These are phyloP conservation scores for Anneissia japonica DNA, from an alignment of 35 echinoderm and acorn worm genomes.

Conservation along the genomic window DNA sequence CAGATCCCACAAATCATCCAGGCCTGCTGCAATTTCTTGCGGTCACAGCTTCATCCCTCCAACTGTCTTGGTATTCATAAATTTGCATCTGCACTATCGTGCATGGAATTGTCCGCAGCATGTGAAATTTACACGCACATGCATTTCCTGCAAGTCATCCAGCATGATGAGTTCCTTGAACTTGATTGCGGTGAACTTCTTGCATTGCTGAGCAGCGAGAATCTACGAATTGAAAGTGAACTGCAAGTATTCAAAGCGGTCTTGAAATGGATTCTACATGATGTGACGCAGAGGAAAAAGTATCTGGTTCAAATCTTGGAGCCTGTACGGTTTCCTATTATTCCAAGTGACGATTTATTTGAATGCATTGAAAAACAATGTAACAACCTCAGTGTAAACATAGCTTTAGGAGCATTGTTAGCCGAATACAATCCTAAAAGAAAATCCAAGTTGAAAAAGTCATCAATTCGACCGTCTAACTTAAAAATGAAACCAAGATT, in stretches of 20 bases:
- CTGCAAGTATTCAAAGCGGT: constrained; percentile 84
- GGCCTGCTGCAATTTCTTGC: constrained; percentile 64
- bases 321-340: constrained; percentile 68
- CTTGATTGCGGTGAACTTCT: constrained; percentile 30
- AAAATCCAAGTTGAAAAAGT: background rate
- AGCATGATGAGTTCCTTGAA: constrained; percentile 73
- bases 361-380: constrained; percentile 51
- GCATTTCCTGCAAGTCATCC: constrained; percentile 52
- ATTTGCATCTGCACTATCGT: constrained; percentile 46
- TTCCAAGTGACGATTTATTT: constrained; percentile 59
- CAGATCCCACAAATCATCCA: constrained; percentile 62
- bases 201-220: constrained; percentile 53
- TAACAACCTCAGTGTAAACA: constrained; percentile 59
- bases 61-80: constrained; percentile 81
- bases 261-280: constrained; percentile 68
- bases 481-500: constrained; percentile 44
- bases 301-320: constrained; percentile 62
- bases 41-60: constrained; percentile 72
- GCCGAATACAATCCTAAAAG: constrained; percentile 66
- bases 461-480: background rate
- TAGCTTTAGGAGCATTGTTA: constrained; percentile 65
- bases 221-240: constrained; percentile 71
- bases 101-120: constrained; percentile 39
- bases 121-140: constrained; percentile 33
- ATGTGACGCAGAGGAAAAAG: constrained; percentile 47